These are phyloP conservation scores for Mormyrus iriodes DNA, from an alignment of 2,113 vertebrate genomes.

Conservation along the genomic window DNA sequence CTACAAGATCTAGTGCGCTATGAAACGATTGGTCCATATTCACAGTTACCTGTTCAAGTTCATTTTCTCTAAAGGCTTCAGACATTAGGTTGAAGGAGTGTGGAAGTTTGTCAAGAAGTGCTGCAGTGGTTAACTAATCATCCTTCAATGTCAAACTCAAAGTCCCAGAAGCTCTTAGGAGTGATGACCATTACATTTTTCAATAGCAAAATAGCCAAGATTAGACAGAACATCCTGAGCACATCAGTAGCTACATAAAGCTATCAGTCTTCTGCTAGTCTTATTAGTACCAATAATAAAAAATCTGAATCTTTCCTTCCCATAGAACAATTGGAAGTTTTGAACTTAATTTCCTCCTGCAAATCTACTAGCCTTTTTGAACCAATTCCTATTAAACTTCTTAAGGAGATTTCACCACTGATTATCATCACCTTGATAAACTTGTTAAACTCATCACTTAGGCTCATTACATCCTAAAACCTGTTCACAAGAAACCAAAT, in stretches of 20 bases:
- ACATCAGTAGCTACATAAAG: neutral
- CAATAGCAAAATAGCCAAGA: neutral
- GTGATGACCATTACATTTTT: neutral
- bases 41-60: neutral
- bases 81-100: neutral
- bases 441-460: neutral
- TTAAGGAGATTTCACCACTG: neutral
- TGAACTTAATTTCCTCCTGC: neutral
- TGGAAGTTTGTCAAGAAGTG: neutral
- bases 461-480: neutral
- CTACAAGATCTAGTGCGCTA: neutral
- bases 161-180: neutral
- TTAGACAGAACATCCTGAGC: neutral
- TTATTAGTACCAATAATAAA: neutral
- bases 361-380: neutral
- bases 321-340: neutral
- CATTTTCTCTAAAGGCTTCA: neutral
- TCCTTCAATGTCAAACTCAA: neutral
- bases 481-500: neutral
- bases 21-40: neutral
- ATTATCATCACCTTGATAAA: neutral
- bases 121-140: neutral
- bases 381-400: neutral
- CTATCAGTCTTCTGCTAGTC: neutral
- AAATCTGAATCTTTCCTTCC: neutral